Evolutionary conservation across 2,797 vertebrate species (phyloP), one percentile per base, ranked within the genome.

Genomic region (Agapornis canus): DNA sequence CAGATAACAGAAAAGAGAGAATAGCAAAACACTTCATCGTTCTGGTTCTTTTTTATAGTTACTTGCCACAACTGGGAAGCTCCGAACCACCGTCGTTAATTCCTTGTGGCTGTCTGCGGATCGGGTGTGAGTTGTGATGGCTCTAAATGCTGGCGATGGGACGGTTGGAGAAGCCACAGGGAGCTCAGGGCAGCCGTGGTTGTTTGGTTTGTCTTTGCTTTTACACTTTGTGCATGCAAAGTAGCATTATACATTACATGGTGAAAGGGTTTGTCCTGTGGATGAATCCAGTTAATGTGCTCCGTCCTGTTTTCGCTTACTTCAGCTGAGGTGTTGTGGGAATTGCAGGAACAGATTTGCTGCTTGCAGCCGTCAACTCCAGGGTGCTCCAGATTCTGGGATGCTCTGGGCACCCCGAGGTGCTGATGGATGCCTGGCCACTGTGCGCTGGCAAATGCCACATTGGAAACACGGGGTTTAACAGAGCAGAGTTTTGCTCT

Each of bases 181-280:
- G 84, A 43, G 69, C 40, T 48, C 3, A 1, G 20, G 19, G 20
- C 17, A 3, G 72, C 45, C 42, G 12, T 2, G 3, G 31, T 29
- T 49, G 7, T 32, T 40, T 19, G 27, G 18, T 22, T 26, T 45
- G 29, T 56, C 75, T 66, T 43, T 69, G 37, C 86, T 37, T 70
- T 71, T 40, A 31, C 61, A 37, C 45, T 73, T 5, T 3, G 21
- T 48, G 47, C 18, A 0, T 54, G 48, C 42, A 2, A 23, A 78
- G 25, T 9, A 2, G 0, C 16, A 2, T 19, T 18, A 1, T 6
- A 1, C 7, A 3, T 39, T 42, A 4, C 5, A 0, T 3, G 35
- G n/a, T 25, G 2, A 40, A 43, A 27, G 11, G 13, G 2, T 43
- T 49, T 68, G 45, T 64, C 35, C 57, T 37, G 26, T 5, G 9